Base-by-base conservation (phyloP, 2,797 vertebrate genomes). In the Leptodactylus fallax region DNA sequence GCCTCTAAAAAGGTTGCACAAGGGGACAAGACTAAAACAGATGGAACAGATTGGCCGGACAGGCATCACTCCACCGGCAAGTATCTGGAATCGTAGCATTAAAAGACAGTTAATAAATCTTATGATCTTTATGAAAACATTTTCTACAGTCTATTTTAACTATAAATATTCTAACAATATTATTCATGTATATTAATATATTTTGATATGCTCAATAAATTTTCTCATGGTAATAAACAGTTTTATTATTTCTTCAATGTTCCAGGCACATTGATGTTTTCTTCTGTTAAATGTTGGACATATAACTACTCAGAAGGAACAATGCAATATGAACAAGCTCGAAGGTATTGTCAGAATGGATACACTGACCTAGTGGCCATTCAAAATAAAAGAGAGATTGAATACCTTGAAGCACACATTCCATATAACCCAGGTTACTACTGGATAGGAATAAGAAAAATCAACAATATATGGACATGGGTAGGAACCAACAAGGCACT, bases 391-490 rank as follows among this genome's bases (percentile, higher is more conserved):
- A 93, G 76, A 12, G 96, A 96, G 90, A 96, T 96, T 0, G 2
- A 0, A 11, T 87, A 96, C 81, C 95, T 96, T 83, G 94, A 93
- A 63, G 79, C 0, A 27, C 53, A 49, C 61, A 79, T 96, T 83
- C 95, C 95, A 36, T 13, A 0, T 5, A 83, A 81, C 76, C 0
- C 0, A 0, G 36, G 0, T 3, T 94, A 96, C 91, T 96, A 96
- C 88, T 96, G 96, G 96, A 97, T 97, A 3, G 96, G 96, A 5
- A 96, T 97, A 83, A 95, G 96, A 85, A 97, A 95, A 91, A 49
- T 94, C n/a, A 53, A 92, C 10, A 2, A 85, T 0, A 55, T 47
- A 53, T 97, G 96, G 96, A 96, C 94, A 87, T 97, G 96, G 96
- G 94, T 96, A 0, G 96, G 96, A 81, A 97, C 96, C 84, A 95